Evolutionary conservation across 2,888 invertebrate genomes (phyloP).

Genomic region (Temnothorax unifasciatus): DNA sequence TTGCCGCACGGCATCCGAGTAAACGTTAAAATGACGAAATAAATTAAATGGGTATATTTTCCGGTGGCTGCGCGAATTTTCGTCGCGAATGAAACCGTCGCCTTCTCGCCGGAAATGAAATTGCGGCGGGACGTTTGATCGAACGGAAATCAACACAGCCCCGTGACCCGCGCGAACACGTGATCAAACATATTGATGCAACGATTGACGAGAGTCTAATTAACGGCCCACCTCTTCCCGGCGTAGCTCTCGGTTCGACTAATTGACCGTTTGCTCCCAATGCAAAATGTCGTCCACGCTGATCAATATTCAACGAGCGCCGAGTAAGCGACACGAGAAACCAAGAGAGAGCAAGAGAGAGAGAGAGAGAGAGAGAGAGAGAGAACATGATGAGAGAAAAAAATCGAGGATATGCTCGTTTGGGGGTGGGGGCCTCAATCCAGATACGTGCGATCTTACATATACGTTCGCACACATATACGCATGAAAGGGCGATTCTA

Average conservation of each 20-base stretch:
- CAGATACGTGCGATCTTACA: constrained; percentile 51
- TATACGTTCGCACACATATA: background rate
- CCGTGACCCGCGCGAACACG: constrained; percentile 62
- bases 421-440: constrained; percentile 46
- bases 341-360: constrained; percentile 57
- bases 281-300: constrained; percentile 75
- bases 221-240: constrained; percentile 66
- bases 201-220: constrained; percentile 75
- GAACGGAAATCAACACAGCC: constrained; percentile 55
- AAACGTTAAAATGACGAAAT: constrained; percentile 37
- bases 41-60: constrained; percentile 35
- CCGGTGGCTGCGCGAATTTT: constrained; percentile 30
- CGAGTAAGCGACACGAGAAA: constrained; percentile 68
- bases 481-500: constrained; percentile 74
- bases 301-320: constrained; percentile 78
- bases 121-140: constrained; percentile 52
- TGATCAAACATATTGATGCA: constrained; percentile 69
- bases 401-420: constrained; percentile 75
- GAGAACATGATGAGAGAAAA: constrained; percentile 59
- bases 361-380: constrained; percentile 35
- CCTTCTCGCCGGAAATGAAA: constrained; percentile 44
- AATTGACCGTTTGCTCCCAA: constrained; percentile 74
- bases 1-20: background rate
- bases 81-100: background rate
- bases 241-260: constrained; percentile 70